Conservation (phyloP, 1,140 invertebrate species). For the Leptinotarsa undecemlineata region DNA sequence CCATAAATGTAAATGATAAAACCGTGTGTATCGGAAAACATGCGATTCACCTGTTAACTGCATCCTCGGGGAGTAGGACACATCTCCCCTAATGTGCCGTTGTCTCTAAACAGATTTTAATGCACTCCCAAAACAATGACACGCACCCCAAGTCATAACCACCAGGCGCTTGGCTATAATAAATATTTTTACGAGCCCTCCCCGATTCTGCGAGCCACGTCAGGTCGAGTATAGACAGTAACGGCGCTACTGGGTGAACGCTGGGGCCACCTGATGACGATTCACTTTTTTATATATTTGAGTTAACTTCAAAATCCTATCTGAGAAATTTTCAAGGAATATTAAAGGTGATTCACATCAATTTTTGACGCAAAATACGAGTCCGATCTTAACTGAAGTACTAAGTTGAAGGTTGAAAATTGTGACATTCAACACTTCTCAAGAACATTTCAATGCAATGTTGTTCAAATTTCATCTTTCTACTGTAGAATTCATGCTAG, state of each 20-base stretch:
- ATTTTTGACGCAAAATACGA: too few species aligned
- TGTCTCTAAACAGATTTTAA: conserved; percentile 55
- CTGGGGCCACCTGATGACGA: not conserved
- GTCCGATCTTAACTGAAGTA: too few species aligned
- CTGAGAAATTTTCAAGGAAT: too few species aligned
- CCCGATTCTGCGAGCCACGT: not conserved
- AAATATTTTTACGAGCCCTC: conserved; percentile 47
- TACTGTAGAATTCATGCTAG: too few species aligned
- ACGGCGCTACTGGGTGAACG: not conserved
- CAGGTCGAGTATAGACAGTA: not conserved
- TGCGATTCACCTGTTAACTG: conserved; percentile 53
- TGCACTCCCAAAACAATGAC: conserved; percentile 52
- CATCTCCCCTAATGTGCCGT: conserved; percentile 41
- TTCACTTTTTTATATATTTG: too few species aligned
- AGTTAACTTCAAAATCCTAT: too few species aligned
- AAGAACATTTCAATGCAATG: too few species aligned
- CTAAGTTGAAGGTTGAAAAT: too few species aligned
- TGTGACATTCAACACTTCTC: too few species aligned
- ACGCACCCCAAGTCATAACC: conserved; percentile 46
- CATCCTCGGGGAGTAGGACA: conserved; percentile 42
- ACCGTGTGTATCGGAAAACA: conserved; percentile 38
- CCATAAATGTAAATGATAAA: conserved; percentile 27
- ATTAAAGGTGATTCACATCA: too few species aligned
- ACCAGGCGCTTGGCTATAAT: conserved; percentile 45
- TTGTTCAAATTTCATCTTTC: too few species aligned